Evolutionary conservation across 2,113 vertebrate species (phyloP).

Genomic region (Herpailurus yagouaroundi): DNA sequence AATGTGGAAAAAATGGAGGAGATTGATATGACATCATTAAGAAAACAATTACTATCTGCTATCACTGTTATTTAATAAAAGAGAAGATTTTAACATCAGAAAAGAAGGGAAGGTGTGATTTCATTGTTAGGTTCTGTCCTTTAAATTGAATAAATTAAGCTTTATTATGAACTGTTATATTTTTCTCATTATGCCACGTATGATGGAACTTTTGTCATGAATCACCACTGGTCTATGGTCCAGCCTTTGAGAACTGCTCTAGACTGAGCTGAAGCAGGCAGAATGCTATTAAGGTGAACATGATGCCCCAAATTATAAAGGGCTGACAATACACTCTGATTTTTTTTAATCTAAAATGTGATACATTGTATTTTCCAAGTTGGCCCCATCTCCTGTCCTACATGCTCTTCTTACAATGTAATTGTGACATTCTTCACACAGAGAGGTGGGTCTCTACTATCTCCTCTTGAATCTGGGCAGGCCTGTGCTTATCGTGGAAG

Average conservation of each 20-base stretch:
- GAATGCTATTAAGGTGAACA: neutral
- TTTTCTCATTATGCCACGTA: neutral
- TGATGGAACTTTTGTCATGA: neutral
- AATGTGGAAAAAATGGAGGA: neutral
- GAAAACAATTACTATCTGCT: neutral
- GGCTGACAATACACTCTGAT: neutral
- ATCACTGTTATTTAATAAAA: slow-evolving; percentile 23
- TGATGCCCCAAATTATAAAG: neutral
- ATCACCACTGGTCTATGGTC: neutral
- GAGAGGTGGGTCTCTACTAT: neutral
- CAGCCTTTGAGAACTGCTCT: neutral
- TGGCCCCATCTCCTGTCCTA: neutral
- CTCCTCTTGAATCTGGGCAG: neutral
- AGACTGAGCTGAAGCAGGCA: neutral
- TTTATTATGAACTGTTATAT: neutral
- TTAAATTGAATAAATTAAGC: neutral
- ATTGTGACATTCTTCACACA: neutral
- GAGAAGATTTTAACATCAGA: neutral
- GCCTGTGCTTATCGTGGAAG: neutral
- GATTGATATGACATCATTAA: neutral
- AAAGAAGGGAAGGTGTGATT: neutral
- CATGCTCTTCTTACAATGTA: neutral
- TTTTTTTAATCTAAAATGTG: neutral
- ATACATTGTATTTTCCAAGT: neutral
- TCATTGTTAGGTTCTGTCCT: neutral